Base-by-base conservation (phyloP, 2,888 invertebrate species). In the Creontiades dilutus region DNA sequence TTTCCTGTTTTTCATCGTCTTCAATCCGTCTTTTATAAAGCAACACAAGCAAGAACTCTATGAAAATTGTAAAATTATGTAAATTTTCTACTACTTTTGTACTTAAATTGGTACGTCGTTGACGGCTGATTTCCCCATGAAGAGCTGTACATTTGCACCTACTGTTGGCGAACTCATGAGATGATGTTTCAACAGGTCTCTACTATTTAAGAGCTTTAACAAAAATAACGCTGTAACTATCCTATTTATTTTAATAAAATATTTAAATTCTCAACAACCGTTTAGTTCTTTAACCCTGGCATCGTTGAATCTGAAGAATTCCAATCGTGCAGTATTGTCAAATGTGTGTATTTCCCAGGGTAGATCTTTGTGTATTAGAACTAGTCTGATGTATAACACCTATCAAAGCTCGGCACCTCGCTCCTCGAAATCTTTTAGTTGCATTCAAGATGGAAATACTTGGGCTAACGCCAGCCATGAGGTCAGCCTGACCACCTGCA, bases 201-300 rank as follows among this genome's bases (percentile, higher is more conserved):
- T 28, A 78, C 78, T 78, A 46, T 78, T 23, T 76, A 16, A 78
- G 46, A 46, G 46, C 78, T 78, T 78, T 78, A 78, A 78, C 14
- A 14, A 78, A 78, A 46, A 37, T 16, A 46, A 46, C 55, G 48
- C 57, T 61, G 55, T 55, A 84, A 23, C 16, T 81, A 47, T 37
- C 37, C 57, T 85, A 85, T 85, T 85, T 85, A 85, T 85, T 85
- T 9, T 37, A 85, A 85, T 85, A 57, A 85, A 85, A 27, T 52
- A 14, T 82, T 82, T 23, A 55, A 27, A 82, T 23, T 47, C 28
- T 47, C 14, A 4, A 37, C 37, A 16, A n/a, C 47, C 11, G 81
- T 76, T 76, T 37, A 19, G 1, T 19, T 27, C 76, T 37, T 0
- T 3, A 76, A 27, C 27, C 37, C 37, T 7, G 37, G 7, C 7